Base-by-base conservation (phyloP, 2,797 vertebrate genomes). In the Leptatherina wallacei region DNA sequence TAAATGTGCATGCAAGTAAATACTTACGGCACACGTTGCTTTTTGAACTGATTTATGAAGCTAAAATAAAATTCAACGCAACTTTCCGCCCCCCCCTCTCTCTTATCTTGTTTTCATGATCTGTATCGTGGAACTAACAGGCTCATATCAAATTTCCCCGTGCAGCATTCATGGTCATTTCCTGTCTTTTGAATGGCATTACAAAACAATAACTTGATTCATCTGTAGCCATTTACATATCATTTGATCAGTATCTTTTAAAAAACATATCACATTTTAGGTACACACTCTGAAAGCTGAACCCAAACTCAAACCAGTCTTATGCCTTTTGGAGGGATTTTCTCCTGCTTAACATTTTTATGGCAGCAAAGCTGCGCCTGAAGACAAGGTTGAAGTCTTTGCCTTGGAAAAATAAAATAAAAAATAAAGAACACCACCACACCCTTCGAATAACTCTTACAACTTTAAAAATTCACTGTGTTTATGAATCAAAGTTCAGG, bases 401-500 rank as follows among this genome's bases (percentile, higher is more conserved):
- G 3, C 18, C 27, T 20, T 12, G n/a, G 2, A 47, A 47, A 44
- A n/a, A 20, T n/a, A n/a, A 27, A 27, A 27, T 27, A 27, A 27
- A 27, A 27, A 27, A 27, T 27, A 27, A 40, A 22, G 47, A 22
- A 61, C 14, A 42, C 51, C 78, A 89, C 55, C 78, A 89, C 83
- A 6, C 84, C 78, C 78, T 64, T 42, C 2, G 12, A 16, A 56
- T 14, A 14, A 35, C 6, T 38, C 30, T 4, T 27, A 6, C 12
- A n/a, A 12, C 2, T 7, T 27, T 6, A n/a, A 70, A 61, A 64
- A 75, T 27, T 24, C 18, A 2, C 42, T 70, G 66, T 61, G 68
- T 61, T 73, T 27, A 77, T 73, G 62, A 73, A 77, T 70, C 83
- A 86, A 88, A 85, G 87, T 75, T 71, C 77, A 88, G 8, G 55